Conservation (phyloP, 2,888 invertebrate genomes). For the Bombylius major region DNA sequence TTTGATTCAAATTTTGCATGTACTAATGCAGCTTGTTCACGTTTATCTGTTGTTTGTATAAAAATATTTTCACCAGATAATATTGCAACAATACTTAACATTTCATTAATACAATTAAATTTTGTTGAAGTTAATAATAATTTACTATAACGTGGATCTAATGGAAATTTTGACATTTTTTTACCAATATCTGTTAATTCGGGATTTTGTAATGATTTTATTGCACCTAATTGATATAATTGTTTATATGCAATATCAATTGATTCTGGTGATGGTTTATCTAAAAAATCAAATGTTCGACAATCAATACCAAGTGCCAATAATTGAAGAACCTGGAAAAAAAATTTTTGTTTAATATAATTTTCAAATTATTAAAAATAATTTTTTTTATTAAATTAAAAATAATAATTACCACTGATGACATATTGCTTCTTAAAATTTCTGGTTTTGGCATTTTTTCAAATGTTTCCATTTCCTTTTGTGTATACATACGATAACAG, state of each 20-base stretch:
- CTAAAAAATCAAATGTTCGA: slow-evolving; percentile 77
- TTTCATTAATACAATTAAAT: slow-evolving; percentile 64
- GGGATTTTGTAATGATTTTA: slow-evolving; percentile 44
- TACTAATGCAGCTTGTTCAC: slow-evolving; percentile 61
- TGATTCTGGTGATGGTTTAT: slow-evolving; percentile 66
- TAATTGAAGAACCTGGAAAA: slow-evolving; percentile 66
- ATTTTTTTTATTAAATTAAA: neutral
- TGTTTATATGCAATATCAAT: slow-evolving; percentile 50
- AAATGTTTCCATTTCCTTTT: slow-evolving; percentile 59
- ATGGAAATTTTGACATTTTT: slow-evolving; percentile 80
- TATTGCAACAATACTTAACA: slow-evolving; percentile 73
- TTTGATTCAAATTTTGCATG: slow-evolving; percentile 68
- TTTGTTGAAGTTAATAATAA: slow-evolving; percentile 64
- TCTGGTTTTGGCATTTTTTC: slow-evolving; percentile 68
- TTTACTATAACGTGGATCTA: slow-evolving; percentile 82
- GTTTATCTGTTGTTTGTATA: slow-evolving; percentile 50
- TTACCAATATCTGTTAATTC: slow-evolving; percentile 66
- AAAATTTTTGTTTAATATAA: slow-evolving; percentile 7
- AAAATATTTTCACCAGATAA: slow-evolving; percentile 83
- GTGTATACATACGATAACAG: slow-evolving; percentile 80
- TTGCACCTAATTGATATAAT: slow-evolving; percentile 56
- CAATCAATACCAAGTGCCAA: slow-evolving; percentile 75
- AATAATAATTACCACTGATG: slow-evolving; percentile 23
- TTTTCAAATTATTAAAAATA: neutral
- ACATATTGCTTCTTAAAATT: slow-evolving; percentile 59